Evolutionary conservation across 30 jellyfish, hydroid and myxozoan species (phyloP).

Genomic region (Turritopsis rubra): DNA sequence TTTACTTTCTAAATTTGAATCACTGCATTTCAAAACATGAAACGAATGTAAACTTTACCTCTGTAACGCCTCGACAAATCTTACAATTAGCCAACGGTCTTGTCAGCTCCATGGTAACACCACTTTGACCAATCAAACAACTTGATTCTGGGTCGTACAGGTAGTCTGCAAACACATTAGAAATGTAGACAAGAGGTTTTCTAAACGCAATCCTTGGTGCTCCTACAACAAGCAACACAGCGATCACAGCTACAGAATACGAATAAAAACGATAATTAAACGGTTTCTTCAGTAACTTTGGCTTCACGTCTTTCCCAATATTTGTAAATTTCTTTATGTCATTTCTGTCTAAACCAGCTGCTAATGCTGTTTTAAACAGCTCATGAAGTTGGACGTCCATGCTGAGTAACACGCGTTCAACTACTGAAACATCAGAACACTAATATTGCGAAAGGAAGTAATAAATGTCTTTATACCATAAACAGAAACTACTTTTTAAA

Average conservation of each 20-base stretch:
- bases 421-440: not conserved
- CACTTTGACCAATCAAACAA: constrained; percentile 47
- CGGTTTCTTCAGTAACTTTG: constrained; percentile 11
- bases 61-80: constrained; percentile 73
- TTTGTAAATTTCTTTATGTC: constrained; percentile 9
- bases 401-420: not conserved
- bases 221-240: not conserved
- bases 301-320: not conserved
- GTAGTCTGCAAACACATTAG: not conserved
- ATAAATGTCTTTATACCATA: not conserved
- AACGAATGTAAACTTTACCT: not conserved
- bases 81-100: constrained; percentile 70
- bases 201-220: not conserved
- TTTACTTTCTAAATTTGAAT: too few species aligned
- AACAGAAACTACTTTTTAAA: not conserved
- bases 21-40: too few species aligned
- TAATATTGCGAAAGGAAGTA: not conserved
- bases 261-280: not conserved
- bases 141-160: constrained; percentile 15
- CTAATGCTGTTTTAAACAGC: constrained; percentile 16
- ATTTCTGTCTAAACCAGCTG: not conserved
- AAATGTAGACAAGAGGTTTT: not conserved
- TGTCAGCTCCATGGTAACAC: constrained; percentile 41
- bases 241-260: not conserved
- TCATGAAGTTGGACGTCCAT: constrained; percentile 3